These are phyloP conservation scores for Cepaea nemoralis DNA, from an alignment of 1,140 invertebrate genomes.

Conservation along the genomic window DNA sequence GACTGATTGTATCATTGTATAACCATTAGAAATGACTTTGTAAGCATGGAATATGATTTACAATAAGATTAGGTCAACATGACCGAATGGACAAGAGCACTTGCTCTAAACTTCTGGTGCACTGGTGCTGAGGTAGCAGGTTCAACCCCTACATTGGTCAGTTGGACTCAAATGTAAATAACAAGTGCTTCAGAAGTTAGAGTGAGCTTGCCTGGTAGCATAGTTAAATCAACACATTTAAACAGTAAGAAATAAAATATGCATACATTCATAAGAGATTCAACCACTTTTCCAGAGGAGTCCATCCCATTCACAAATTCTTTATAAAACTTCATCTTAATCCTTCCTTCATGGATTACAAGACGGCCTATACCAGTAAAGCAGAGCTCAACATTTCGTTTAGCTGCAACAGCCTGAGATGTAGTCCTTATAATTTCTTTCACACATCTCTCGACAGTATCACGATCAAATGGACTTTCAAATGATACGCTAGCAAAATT, in stretches of 20 bases:
- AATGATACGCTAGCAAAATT: constrained; percentile 69
- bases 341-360: constrained; percentile 64
- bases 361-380: constrained; percentile 70
- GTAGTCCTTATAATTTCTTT: constrained; percentile 68
- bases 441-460: constrained; percentile 70
- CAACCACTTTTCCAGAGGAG: constrained; percentile 66
- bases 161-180: no score
- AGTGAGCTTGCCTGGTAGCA: no score
- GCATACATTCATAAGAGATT: constrained; percentile 70
- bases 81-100: no score
- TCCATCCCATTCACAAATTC: constrained; percentile 71
- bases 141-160: no score
- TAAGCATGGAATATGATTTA: no score
- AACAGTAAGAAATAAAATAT: neutral
- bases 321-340: constrained; percentile 73
- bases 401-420: constrained; percentile 59
- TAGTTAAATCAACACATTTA: no score
- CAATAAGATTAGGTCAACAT: no score
- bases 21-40: no score
- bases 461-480: constrained; percentile 69
- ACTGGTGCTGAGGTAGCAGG: no score
- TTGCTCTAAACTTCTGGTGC: no score
- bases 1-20: no score
- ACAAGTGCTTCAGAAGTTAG: no score
- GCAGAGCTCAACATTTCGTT: constrained; percentile 68